Base-by-base conservation (phyloP, 2,113 vertebrate species). In the Corvus hawaiiensis region DNA sequence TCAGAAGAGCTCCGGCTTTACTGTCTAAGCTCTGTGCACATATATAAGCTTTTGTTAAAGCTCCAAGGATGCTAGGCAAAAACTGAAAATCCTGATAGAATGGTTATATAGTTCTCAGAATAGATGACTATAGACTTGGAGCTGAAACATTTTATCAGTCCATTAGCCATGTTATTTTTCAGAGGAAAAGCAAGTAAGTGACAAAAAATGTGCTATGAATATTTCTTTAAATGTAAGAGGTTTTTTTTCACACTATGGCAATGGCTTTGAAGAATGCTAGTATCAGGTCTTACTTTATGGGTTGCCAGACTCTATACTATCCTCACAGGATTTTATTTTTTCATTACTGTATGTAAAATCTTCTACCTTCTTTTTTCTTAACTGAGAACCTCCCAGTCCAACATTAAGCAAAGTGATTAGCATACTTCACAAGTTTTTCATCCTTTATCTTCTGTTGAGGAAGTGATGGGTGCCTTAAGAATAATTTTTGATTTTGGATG, bases 71-170 rank as follows among this genome's bases (percentile, higher is more conserved):
- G 23, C 63, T 76, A 69, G 44, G 13, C 88, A 83, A 88, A 88
- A 93, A 55, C 83, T 95, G 80, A 78, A 92, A 90, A 90, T 90
- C 76, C 63, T 91, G 63, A 77, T 92, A 92, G 90, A 86, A 89
- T 80, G 84, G 79, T 88, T 91, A 56, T 89, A 76, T 62, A 67
- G 56, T 72, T 33, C 11, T 87, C 67, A 59, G 43, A 93, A 85
- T n/a, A 84, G 37, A 66, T 55, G n/a, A 41, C 62, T 91, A 37
- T 43, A 76, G 62, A 68, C 54, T 79, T 91, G 71, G 88, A 87
- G 82, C 35, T 32, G 66, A 91, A 91, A 37, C n/a, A 41, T 85
- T 82, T 87, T 78, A 90, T 51, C 56, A 72, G 75, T 72, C 52
- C n/a, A 39, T 89, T 87, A 95, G 51, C 59, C 54, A 28, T 81